Conservation (phyloP, 2,888 invertebrate species). For the Patella ulyssiponensis region DNA sequence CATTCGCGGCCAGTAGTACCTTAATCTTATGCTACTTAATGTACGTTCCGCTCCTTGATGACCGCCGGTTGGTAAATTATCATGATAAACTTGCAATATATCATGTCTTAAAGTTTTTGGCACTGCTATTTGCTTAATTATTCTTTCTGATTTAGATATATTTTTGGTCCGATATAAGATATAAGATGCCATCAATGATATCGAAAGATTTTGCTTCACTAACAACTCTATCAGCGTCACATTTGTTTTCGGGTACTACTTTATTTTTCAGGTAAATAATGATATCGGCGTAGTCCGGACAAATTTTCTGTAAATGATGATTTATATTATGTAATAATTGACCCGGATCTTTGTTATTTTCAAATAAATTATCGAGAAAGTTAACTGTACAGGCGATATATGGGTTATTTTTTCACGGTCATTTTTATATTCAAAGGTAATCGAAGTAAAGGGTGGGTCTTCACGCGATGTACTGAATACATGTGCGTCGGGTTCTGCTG, state of each 20-base stretch:
- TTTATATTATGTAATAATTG: background rate
- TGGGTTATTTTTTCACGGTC: background rate
- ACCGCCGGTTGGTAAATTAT: slow-evolving; percentile 22
- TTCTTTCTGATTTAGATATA: background rate
- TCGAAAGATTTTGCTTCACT: slow-evolving; percentile 2
- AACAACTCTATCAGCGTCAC: too few species aligned
- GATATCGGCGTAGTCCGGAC: too few species aligned
- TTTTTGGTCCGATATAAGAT: slow-evolving; percentile 21
- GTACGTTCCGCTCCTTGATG: slow-evolving; percentile 26
- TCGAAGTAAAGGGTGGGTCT: background rate
- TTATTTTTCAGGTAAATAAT: too few species aligned
- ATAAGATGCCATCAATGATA: slow-evolving; percentile 11
- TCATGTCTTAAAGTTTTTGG: slow-evolving; percentile 30
- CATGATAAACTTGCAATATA: slow-evolving; percentile 29
- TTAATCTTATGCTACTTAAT: slow-evolving; percentile 20
- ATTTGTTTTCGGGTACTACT: too few species aligned
- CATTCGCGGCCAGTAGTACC: slow-evolving; percentile 32
- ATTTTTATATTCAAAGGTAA: background rate
- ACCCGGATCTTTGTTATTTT: background rate
- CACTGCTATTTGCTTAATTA: slow-evolving; percentile 10
- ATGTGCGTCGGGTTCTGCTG: background rate
- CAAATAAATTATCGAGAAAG: background rate
- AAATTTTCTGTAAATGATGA: too few species aligned
- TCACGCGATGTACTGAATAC: too few species aligned
- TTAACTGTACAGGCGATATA: background rate